Evolutionary conservation across 1,140 invertebrate species (phyloP).

Genomic region (Aleiodes sp.): DNA sequence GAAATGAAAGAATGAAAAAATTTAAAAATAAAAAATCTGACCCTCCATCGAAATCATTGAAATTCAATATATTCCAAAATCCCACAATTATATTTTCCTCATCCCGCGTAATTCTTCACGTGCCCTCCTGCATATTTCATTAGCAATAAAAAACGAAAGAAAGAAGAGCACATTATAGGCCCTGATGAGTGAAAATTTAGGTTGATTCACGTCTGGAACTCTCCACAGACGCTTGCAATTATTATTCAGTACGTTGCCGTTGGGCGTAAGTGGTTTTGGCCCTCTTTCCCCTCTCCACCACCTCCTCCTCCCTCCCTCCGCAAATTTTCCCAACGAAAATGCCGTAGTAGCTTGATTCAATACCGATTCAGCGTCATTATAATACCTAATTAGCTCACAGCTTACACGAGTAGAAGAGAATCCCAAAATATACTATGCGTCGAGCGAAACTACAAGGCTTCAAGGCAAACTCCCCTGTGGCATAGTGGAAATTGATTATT

Average conservation of each 20-base stretch:
- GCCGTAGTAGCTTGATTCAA: constrained; percentile 36
- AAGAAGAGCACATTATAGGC: background rate
- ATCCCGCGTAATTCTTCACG: too few species aligned
- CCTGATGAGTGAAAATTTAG: background rate
- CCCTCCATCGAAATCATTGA: too few species aligned
- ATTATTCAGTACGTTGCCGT: constrained; percentile 5
- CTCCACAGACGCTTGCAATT: background rate
- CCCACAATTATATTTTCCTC: background rate
- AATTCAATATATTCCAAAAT: too few species aligned
- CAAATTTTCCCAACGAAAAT: background rate
- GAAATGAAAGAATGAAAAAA: too few species aligned
- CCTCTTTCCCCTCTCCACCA: background rate
- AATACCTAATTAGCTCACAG: constrained; percentile 54
- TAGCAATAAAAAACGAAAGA: constrained; percentile 6
- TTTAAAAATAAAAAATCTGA: too few species aligned
- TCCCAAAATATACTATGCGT: constrained; percentile 5
- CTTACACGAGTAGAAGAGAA: constrained; percentile 8
- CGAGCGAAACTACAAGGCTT: background rate
- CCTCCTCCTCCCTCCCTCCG: too few species aligned
- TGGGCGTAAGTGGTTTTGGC: constrained; percentile 7
- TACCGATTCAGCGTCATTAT: constrained; percentile 50
- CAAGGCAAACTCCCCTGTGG: background rate
- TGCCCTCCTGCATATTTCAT: background rate
- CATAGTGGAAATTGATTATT: constrained; percentile 1
- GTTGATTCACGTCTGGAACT: constrained; percentile 5